Percentiles rank a stretch among this genome's conserved stretches.
Conservation (phyloP, 2,888 invertebrate species). For the Pimpla rufipes region DNA sequence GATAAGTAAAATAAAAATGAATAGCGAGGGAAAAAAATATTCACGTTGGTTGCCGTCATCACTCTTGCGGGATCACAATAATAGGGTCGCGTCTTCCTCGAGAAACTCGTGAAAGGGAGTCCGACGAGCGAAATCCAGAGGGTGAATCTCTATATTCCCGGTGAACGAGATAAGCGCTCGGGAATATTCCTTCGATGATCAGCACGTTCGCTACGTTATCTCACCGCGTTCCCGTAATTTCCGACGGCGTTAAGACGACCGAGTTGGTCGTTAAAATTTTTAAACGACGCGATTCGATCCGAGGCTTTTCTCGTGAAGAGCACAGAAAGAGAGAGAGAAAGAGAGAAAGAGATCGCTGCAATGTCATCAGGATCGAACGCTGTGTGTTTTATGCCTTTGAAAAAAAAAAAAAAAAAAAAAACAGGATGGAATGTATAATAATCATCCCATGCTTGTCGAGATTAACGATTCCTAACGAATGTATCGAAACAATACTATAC, state of each 20-base stretch:
- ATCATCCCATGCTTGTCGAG: not conserved
- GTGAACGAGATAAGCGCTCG: conserved; percentile 23
- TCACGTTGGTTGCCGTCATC: not conserved
- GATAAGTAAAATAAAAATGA: too few species aligned
- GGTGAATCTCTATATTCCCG: conserved; percentile 7
- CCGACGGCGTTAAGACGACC: not conserved
- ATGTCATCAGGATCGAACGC: not conserved
- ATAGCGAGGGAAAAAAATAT: not conserved
- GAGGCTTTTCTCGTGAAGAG: not conserved
- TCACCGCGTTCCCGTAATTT: conserved; percentile 18
- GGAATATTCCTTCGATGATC: conserved; percentile 15
- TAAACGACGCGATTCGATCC: conserved; percentile 3
- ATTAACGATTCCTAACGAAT: not conserved
- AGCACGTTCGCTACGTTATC: conserved; percentile 26
- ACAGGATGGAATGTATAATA: too few species aligned
- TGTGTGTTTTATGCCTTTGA: too few species aligned
- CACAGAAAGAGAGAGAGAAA: too few species aligned
- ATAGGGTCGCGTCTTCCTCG: not conserved
- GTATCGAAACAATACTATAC: conserved; percentile 24
- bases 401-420: too few species aligned
- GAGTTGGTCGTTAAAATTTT: not conserved
- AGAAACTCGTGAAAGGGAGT: not conserved
- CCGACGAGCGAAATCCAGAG: not conserved
- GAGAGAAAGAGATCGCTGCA: not conserved
- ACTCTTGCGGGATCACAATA: conserved; percentile 15